Conservation (phyloP, 2,113 vertebrate genomes). For the Craseonycteris thonglongyai region DNA sequence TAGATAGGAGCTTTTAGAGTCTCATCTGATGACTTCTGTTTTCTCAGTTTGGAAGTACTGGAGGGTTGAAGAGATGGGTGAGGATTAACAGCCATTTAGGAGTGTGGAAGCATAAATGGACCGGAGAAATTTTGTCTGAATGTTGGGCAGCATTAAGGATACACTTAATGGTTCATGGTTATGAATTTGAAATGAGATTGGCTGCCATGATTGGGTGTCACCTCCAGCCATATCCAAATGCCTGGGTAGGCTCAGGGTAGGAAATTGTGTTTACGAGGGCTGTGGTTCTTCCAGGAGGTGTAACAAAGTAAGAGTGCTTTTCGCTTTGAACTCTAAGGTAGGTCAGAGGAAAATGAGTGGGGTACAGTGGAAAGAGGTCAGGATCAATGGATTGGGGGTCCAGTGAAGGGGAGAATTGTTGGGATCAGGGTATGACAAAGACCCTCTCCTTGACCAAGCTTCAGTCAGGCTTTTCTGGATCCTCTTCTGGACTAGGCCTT, state of each 20-base stretch:
- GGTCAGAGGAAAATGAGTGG: not conserved
- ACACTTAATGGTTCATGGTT: not conserved
- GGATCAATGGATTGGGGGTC: not conserved
- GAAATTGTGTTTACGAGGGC: not conserved
- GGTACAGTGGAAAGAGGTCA: not conserved
- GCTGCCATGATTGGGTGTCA: not conserved
- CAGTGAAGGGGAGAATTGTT: not conserved
- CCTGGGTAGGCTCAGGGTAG: not conserved
- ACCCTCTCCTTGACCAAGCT: not conserved
- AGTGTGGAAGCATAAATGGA: not conserved
- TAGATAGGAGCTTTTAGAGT: not conserved
- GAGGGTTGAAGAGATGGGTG: not conserved
- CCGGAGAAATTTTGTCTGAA: not conserved
- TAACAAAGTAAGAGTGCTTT: not conserved
- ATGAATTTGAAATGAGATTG: not conserved
- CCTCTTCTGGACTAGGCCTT: not conserved
- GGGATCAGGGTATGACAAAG: not conserved
- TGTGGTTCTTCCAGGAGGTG: not conserved
- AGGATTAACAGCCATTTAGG: not conserved
- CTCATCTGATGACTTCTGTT: not conserved
- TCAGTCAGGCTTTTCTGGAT: not conserved
- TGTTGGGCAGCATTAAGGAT: not conserved
- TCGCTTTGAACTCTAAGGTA: not conserved
- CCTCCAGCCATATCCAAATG: not conserved
- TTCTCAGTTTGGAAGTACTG: not conserved